Conservation (phyloP, 2,113 vertebrate species). For the Pteronura brasiliensis region DNA sequence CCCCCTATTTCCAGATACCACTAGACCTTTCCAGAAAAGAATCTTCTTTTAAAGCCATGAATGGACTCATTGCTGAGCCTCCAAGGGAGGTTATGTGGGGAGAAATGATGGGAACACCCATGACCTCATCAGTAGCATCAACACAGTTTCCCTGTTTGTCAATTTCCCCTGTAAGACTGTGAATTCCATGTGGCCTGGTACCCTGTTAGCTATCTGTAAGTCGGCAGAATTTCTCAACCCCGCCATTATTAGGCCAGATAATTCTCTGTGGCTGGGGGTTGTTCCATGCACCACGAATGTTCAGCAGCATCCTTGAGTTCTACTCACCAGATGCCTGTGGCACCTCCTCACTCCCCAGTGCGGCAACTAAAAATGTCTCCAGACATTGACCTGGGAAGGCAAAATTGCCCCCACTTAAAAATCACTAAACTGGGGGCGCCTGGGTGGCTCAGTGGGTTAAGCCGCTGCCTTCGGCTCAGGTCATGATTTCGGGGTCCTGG, state of each 20-base stretch:
- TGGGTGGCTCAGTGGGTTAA: too few relatives aligned
- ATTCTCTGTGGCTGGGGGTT: background rate
- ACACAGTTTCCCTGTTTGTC: background rate
- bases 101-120: background rate
- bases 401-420: background rate
- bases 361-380: background rate
- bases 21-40: background rate
- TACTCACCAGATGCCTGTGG: background rate
- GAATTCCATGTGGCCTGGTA: background rate
- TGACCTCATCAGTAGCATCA: background rate
- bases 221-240: background rate
- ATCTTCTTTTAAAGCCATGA: accelerated
- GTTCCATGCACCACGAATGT: accelerated
- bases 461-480: too few relatives aligned
- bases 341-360: background rate
- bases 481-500: too few relatives aligned
- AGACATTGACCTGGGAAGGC: background rate
- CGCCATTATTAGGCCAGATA: background rate
- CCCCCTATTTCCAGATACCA: background rate
- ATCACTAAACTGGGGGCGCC: background rate
- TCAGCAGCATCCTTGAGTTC: background rate
- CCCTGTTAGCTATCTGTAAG: too few relatives aligned
- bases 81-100: background rate
- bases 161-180: background rate
- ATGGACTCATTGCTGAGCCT: background rate